These are phyloP conservation scores for Chrysolina haemoptera DNA, from an alignment of 2,888 invertebrate genomes.

Conservation along the genomic window DNA sequence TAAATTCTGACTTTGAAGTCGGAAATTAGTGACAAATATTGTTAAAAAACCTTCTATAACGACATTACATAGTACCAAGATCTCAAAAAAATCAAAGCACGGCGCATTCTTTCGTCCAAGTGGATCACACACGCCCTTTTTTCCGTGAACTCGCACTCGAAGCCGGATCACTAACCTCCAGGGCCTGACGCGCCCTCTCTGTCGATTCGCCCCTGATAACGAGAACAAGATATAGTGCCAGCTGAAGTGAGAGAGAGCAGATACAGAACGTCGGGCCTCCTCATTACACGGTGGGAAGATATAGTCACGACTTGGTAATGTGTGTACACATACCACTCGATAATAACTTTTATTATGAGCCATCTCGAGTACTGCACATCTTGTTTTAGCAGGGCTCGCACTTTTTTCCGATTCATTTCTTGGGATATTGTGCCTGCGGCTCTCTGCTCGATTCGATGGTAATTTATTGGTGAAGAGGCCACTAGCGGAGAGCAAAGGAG, in stretches of 20 bases:
- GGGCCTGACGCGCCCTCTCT: constrained; percentile 40
- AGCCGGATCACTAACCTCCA: constrained; percentile 29
- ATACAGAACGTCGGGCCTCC: constrained; percentile 60
- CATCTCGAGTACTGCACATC: constrained; percentile 66
- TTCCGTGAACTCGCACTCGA: constrained; percentile 23
- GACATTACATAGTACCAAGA: background rate
- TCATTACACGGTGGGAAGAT: constrained; percentile 71
- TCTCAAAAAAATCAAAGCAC: background rate
- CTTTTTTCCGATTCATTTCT: constrained; percentile 25
- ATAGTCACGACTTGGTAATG: constrained; percentile 69
- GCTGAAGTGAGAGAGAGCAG: constrained; percentile 54
- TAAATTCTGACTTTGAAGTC: no score
- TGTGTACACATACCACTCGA: constrained; percentile 62
- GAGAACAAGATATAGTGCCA: constrained; percentile 58
- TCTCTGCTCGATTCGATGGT: constrained; percentile 10
- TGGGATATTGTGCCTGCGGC: constrained; percentile 30
- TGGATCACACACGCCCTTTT: constrained; percentile 18
- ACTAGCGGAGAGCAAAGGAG: constrained; percentile 15
- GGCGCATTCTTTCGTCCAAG: constrained; percentile 4
- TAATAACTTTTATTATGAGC: constrained; percentile 69
- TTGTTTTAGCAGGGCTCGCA: constrained; percentile 60
- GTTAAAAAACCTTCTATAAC: no score
- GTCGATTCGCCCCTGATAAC: constrained; percentile 53
- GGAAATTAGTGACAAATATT: no score
- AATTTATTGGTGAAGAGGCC: constrained; percentile 13